Conservation (phyloP, 2,888 invertebrate genomes). For the Pycnomerus fuliginosus region DNA sequence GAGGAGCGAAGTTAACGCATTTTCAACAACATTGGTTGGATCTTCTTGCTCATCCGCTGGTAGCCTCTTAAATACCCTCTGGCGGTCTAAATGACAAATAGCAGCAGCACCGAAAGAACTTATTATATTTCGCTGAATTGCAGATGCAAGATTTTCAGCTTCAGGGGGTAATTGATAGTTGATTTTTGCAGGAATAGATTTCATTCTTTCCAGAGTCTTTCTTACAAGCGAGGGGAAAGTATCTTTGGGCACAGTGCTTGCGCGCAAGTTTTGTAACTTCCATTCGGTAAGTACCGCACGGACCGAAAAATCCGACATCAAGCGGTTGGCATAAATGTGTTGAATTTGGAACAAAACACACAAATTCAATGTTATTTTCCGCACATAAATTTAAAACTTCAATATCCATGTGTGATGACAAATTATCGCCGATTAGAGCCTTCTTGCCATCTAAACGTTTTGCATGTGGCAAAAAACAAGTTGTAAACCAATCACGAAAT, state of each 20-base stretch:
- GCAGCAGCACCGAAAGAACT: no score
- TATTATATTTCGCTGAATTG: no score
- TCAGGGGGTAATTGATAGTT: no score
- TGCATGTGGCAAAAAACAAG: neutral
- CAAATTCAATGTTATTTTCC: constrained; percentile 1
- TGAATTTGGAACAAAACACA: neutral
- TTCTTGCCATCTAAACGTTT: constrained; percentile 2
- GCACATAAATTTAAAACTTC: neutral
- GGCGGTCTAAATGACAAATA: no score
- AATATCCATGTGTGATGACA: constrained; percentile 7
- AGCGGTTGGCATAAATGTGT: neutral
- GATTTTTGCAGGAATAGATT: no score
- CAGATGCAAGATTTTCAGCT: no score
- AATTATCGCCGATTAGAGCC: constrained; percentile 15
- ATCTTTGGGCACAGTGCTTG: neutral
- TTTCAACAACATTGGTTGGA: no score
- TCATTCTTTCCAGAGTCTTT: neutral
- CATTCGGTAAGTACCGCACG: neutral
- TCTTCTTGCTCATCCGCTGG: no score
- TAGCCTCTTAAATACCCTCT: no score
- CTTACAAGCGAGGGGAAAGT: neutral
- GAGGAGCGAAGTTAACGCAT: no score
- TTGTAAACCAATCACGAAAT: neutral
- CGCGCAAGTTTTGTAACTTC: neutral
- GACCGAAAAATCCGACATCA: neutral